phyloP scores from a whole-genome alignment of 2,797 vertebrate genomes.

The Taenioides sp. region DNA sequence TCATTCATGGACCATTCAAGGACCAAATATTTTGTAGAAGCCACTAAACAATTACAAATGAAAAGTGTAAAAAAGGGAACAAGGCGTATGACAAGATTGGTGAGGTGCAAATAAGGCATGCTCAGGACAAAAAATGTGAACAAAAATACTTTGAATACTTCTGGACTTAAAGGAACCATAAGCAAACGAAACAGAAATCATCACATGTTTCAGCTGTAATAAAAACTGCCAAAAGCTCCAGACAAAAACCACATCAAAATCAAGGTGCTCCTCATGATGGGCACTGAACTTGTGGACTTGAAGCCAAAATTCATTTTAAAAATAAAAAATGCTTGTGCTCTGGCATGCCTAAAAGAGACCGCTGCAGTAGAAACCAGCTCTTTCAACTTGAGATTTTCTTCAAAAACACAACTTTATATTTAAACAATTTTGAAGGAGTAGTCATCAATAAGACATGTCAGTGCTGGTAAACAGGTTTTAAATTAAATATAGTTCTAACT shows the following conservation, averaged over 20 bases:
- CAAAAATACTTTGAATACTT: conserved; percentile 61
- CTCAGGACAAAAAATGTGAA: conserved; percentile 81
- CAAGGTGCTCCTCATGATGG: conserved; percentile 73
- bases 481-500: conserved; percentile 31
- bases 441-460: conserved; percentile 52
- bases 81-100: conserved; percentile 90
- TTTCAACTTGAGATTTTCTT: conserved; percentile 87
- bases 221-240: conserved; percentile 84
- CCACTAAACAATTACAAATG: conserved; percentile 75
- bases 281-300: conserved; percentile 72
- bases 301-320: conserved; percentile 63
- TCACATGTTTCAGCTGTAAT: conserved; percentile 82
- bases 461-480: conserved; percentile 37
- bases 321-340: conserved; percentile 71
- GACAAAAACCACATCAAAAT: conserved; percentile 65
- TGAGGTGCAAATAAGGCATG: conserved; percentile 96
- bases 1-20: conserved; percentile 46
- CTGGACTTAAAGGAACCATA: conserved; percentile 68
- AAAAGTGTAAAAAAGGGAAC: conserved; percentile 72
- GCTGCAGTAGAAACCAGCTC: conserved; percentile 96
- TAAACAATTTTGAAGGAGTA: conserved; percentile 41
- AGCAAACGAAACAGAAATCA: conserved; percentile 78
- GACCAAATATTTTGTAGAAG: conserved; percentile 55
- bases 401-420: conserved; percentile 42
- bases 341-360: conserved; percentile 85